Percentiles rank a stretch among this genome's conserved stretches.
phyloP scores from a whole-genome alignment of 2,113 vertebrate genomes.

The Empidonax traillii region DNA sequence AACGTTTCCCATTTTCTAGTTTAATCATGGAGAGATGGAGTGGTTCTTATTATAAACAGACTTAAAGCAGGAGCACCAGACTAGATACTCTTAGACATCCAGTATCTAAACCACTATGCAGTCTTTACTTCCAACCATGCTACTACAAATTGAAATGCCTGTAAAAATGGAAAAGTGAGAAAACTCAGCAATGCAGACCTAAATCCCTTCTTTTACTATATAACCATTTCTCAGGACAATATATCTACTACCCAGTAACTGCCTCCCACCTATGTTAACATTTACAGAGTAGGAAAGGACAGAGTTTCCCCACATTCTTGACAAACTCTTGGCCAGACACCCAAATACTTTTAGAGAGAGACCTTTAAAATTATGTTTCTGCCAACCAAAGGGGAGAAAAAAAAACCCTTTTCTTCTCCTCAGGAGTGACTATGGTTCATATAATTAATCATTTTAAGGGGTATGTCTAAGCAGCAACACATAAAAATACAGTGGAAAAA shows the following conservation, averaged over 20 bases:
- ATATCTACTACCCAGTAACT: background rate
- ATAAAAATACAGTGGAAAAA: background rate
- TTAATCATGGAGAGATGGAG: background rate
- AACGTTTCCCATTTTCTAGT: background rate
- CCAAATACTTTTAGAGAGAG: background rate
- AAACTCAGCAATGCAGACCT: background rate
- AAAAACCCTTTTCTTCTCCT: background rate
- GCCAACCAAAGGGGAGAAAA: background rate
- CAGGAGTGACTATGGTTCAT: background rate
- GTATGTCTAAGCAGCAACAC: background rate
- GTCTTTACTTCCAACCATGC: background rate
- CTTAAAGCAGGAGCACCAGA: background rate
- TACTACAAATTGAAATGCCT: background rate
- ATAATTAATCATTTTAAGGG: background rate
- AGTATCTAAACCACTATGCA: background rate
- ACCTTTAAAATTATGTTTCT: background rate
- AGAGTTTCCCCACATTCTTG: background rate
- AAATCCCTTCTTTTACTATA: background rate
- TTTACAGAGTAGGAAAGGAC: background rate
- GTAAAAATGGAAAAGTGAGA: background rate
- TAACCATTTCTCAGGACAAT: background rate
- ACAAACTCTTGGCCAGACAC: constrained; percentile 4
- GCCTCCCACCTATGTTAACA: background rate
- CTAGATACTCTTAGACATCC: background rate
- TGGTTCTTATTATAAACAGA: background rate